phyloP scores from a whole-genome alignment of 2,888 invertebrate genomes.

The Brenthis ino region DNA sequence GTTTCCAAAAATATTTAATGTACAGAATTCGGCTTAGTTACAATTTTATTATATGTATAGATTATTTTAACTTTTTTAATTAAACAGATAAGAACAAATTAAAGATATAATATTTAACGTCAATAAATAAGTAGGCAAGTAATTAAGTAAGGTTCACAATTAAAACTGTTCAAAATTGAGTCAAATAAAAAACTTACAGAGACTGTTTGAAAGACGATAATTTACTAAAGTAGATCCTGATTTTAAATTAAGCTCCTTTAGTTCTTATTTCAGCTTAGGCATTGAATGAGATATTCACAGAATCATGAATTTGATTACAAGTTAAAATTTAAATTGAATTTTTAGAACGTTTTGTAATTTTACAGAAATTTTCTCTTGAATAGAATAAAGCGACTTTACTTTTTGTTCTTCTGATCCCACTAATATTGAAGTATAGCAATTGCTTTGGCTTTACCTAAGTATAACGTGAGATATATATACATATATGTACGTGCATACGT shows the following conservation, averaged over 20 bases:
- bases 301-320: constrained; percentile 3
- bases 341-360: neutral
- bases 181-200: constrained; percentile 5
- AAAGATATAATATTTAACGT: neutral
- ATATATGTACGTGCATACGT: too few relatives aligned
- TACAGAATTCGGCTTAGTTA: too few relatives aligned
- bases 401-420: neutral
- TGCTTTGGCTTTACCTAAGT: too few relatives aligned
- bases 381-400: too few relatives aligned
- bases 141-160: neutral
- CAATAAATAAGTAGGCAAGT: neutral
- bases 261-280: constrained; percentile 11
- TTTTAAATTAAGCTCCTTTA: constrained; percentile 17
- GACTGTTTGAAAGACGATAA: constrained; percentile 12
- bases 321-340: constrained; percentile 12
- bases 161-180: constrained; percentile 10
- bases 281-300: constrained; percentile 13
- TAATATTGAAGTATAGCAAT: too few relatives aligned
- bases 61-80: too few relatives aligned
- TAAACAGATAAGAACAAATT: too few relatives aligned
- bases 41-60: too few relatives aligned
- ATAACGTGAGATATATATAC: too few relatives aligned
- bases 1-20: too few relatives aligned
- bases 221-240: constrained; percentile 6
- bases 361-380: neutral